Evolutionary conservation across 2,113 vertebrate species (phyloP).

Genomic region (Zapus hudsonius): DNA sequence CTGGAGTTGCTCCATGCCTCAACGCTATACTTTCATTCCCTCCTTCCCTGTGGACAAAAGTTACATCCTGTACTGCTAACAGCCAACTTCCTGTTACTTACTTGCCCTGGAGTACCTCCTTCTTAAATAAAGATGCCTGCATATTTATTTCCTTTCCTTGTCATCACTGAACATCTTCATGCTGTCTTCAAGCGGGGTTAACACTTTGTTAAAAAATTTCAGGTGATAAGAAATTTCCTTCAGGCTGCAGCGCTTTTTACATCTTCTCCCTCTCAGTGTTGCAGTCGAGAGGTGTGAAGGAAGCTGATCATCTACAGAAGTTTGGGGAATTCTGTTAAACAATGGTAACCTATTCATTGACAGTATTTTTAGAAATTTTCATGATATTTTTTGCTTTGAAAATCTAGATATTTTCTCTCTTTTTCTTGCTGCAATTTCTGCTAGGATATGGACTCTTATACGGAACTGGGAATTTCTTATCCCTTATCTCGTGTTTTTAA

Average conservation of each 20-base stretch:
- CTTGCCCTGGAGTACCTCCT: not conserved
- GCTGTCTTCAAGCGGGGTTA: not conserved
- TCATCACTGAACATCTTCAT: not conserved
- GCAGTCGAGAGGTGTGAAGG: not conserved
- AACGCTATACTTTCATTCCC: not conserved
- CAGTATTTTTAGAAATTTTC: not conserved
- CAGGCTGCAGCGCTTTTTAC: not conserved
- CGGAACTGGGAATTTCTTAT: not conserved
- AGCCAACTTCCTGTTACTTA: not conserved
- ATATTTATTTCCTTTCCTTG: too few species aligned
- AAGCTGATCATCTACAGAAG: too few species aligned
- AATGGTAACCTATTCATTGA: not conserved
- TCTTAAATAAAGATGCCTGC: not conserved
- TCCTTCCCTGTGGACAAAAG: not conserved
- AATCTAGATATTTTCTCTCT: not conserved
- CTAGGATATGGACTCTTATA: too few species aligned
- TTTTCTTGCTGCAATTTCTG: too few species aligned
- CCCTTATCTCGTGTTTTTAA: not conserved
- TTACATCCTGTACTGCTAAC: not conserved
- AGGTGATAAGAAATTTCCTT: not conserved
- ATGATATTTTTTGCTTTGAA: not conserved
- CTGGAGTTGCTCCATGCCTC: rapidly evolving
- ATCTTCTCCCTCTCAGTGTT: not conserved
- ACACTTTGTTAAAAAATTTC: not conserved
- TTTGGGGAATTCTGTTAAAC: not conserved